Percentiles rank a stretch among this genome's conserved stretches.
Conservation (phyloP, 2,113 vertebrate species). For the Oncorhynchus clarkii region DNA sequence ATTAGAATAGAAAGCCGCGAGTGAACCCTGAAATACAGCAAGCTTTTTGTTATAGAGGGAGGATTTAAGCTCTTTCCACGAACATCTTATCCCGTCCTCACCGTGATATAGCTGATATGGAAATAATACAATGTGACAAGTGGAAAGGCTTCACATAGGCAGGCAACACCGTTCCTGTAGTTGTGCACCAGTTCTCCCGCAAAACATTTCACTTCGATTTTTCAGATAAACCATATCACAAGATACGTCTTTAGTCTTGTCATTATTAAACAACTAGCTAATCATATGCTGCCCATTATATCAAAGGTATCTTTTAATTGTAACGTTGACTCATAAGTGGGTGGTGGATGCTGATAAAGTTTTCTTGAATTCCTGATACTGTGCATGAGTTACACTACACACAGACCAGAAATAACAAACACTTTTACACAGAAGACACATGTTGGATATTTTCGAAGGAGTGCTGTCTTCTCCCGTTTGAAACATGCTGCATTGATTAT, state of each 20-base stretch:
- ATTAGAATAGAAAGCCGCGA: constrained; percentile 58
- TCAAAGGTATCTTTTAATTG: not conserved
- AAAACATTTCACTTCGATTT: not conserved
- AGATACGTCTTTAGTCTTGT: not conserved
- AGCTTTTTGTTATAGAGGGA: constrained; percentile 48
- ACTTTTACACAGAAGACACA: not conserved
- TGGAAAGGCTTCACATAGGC: not conserved
- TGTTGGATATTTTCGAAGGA: not conserved
- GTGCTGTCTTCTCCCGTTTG: not conserved
- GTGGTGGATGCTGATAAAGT: not conserved
- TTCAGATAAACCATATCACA: not conserved
- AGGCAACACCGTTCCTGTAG: not conserved
- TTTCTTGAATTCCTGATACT: not conserved
- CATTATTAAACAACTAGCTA: not conserved
- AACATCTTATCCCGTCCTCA: constrained; percentile 68
- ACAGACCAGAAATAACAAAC: not conserved
- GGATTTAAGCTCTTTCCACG: constrained; percentile 64
- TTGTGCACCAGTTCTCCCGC: not conserved
- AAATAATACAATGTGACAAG: not conserved
- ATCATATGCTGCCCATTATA: not conserved
- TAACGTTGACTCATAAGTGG: not conserved
- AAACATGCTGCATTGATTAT: not conserved
- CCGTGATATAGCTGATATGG: constrained; percentile 15
- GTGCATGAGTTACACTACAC: not conserved
- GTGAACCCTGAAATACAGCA: constrained; percentile 49